Percentiles rank a stretch among this genome's conserved stretches.
These are phyloP conservation scores for Ariopsis seemanni DNA, from an alignment of 2,113 vertebrate species.

Conservation along the genomic window DNA sequence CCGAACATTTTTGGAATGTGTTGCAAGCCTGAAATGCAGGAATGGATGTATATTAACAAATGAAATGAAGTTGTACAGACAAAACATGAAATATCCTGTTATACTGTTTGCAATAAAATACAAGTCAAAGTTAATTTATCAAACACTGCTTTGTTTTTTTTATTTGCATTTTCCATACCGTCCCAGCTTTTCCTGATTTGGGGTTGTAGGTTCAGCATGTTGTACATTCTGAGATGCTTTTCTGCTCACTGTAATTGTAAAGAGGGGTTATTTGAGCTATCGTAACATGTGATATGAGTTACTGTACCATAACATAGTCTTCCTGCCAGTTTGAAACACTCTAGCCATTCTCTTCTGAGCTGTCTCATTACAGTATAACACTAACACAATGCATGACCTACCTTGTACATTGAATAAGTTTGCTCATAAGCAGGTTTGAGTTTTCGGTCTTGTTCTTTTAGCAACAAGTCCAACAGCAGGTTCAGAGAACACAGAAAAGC, in stretches of 20 bases:
- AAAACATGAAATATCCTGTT: too few species aligned
- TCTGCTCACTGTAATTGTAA: background rate
- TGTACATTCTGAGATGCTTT: background rate
- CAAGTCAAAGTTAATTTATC: too few species aligned
- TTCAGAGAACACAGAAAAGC: background rate
- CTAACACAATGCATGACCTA: background rate
- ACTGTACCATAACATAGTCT: too few species aligned
- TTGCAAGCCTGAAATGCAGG: too few species aligned
- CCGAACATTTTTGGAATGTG: too few species aligned
- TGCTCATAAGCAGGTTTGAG: background rate
- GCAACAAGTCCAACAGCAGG: background rate
- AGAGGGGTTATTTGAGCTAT: background rate
- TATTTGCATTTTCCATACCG: too few species aligned
- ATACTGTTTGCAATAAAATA: too few species aligned
- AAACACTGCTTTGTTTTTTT: too few species aligned
- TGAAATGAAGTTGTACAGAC: too few species aligned
- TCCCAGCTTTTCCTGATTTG: too few species aligned
- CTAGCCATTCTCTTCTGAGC: background rate
- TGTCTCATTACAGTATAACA: background rate
- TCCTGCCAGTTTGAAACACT: background rate
- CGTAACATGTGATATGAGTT: too few species aligned
- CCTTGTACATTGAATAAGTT: background rate
- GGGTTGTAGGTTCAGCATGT: background rate
- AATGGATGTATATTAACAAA: too few species aligned
- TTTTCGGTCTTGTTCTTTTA: background rate